Conservation (phyloP, 2,888 invertebrate genomes). For the Trypoxylon attenuatum region DNA sequence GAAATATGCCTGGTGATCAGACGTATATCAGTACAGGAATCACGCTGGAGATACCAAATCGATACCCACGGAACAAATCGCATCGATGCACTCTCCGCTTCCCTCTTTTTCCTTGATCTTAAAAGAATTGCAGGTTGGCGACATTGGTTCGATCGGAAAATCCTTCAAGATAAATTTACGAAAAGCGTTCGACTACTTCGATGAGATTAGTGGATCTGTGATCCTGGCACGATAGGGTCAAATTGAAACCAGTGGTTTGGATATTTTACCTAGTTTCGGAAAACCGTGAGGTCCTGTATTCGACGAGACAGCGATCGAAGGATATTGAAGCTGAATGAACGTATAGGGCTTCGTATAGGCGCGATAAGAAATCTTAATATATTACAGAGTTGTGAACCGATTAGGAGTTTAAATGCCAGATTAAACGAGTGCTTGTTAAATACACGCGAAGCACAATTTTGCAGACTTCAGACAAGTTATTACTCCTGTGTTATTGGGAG, state of each 20-base stretch:
- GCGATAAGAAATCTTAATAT: conserved; percentile 7
- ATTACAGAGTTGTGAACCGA: conserved; percentile 16
- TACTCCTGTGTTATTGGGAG: neutral
- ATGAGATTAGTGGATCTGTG: too few species aligned
- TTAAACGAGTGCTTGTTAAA: conserved; percentile 26
- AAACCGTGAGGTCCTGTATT: too few species aligned
- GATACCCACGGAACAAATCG: conserved; percentile 41
- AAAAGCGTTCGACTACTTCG: too few species aligned
- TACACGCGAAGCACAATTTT: conserved; percentile 24
- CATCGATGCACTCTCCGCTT: too few species aligned
- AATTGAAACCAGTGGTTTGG: too few species aligned
- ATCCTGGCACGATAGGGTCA: too few species aligned
- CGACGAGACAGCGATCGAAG: neutral
- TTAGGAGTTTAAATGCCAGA: conserved; percentile 27
- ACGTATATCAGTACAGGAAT: conserved; percentile 35
- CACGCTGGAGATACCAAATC: conserved; percentile 34
- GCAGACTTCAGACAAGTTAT: conserved; percentile 14
- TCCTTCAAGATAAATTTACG: neutral
- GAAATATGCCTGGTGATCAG: conserved; percentile 43
- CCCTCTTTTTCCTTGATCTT: neutral
- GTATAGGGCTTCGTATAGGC: neutral
- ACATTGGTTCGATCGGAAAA: conserved; percentile 24
- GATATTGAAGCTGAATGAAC: neutral
- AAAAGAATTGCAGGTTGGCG: neutral
- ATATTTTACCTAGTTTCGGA: too few species aligned